Base-by-base conservation (phyloP, 2,888 invertebrate genomes). In the Drosophila gaucha region DNA sequence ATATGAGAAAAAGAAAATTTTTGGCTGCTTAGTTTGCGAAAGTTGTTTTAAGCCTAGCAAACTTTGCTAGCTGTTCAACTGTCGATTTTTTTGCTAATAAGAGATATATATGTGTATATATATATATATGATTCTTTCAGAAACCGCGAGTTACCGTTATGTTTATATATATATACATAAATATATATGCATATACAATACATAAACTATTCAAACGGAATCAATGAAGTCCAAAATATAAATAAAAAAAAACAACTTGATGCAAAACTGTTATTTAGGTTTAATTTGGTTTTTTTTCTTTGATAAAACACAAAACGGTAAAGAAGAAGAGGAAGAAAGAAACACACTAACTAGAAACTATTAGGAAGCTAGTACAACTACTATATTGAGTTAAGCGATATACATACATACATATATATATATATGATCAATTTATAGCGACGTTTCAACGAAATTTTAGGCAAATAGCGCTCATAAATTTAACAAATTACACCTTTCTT, bases 31-130 rank as follows among this genome's bases (percentile, higher is more conserved):
- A 49, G 43, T 43, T 63, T 44, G 64, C 38, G 18, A 39, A 9
- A 9, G 50, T 6, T n/a, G 33, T 43, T 41, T 18, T 9, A 33
- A 16, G 41, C 52, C 4, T 24, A 43, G 26, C 35, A 26, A 58
- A 41, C 60, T 75, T 66, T 58, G 65, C 64, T 80, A 79, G 75
- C 90, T 89, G 89, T 86, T 87, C 78, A 90, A 90, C 89, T 90
- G 89, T 90, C 89, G 89, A 90, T 90, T 89, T 89, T 46, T 89
- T 89, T 89, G 83, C 82, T 79, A 86, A 78, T 89, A 90, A 87
- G 89, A 67, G 52, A 36, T 78, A 38, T 69, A 44, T 44, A 59
- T 14, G 35, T 63, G 54, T 9, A 49, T 12, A 18, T 1, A 26
- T 10, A 62, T 33, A 47, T 9, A 51, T 14, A 39, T 16, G 22